Evolutionary conservation across 2,797 vertebrate species (phyloP).

Genomic region (Pogoniulus pusillus): DNA sequence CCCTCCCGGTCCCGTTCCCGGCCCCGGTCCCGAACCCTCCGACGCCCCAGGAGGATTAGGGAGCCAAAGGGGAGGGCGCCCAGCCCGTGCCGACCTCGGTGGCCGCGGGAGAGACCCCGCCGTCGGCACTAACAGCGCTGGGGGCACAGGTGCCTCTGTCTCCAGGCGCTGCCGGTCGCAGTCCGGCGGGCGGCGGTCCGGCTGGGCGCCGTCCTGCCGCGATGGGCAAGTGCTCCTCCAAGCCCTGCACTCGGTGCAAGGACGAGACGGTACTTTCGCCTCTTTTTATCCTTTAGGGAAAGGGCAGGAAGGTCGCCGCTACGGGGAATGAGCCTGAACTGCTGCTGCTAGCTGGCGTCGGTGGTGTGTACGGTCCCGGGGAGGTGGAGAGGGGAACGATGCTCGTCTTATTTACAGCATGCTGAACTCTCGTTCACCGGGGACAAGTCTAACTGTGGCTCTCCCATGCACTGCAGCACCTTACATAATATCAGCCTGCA

Average conservation of each 20-base stretch:
- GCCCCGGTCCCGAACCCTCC: neutral
- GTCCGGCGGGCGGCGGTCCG: neutral
- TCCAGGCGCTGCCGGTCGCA: neutral
- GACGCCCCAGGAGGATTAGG: conserved; percentile 1
- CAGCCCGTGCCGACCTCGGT: neutral
- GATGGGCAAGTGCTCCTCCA: conserved; percentile 88
- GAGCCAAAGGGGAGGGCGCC: conserved; percentile 22
- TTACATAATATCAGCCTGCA: conserved; percentile 72
- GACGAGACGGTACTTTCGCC: conserved; percentile 85
- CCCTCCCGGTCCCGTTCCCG: neutral
- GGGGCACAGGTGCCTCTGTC: neutral
- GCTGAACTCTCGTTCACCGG: neutral
- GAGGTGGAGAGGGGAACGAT: neutral
- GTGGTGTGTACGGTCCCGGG: neutral
- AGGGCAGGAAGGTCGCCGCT: neutral
- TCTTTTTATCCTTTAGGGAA: conserved; percentile 38
- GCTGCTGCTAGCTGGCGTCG: neutral
- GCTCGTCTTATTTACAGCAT: neutral
- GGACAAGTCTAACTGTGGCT: neutral
- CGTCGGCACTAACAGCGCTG: neutral
- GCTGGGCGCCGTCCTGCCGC: conserved; percentile 42
- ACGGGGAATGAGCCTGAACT: neutral
- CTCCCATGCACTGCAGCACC: conserved; percentile 61
- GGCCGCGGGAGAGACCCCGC: neutral
- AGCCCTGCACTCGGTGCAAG: conserved; percentile 80